Evolutionary conservation across 1,140 invertebrate genomes (phyloP), one percentile per base, ranked within the genome.

Genomic region (Aphidius ervi): DNA sequence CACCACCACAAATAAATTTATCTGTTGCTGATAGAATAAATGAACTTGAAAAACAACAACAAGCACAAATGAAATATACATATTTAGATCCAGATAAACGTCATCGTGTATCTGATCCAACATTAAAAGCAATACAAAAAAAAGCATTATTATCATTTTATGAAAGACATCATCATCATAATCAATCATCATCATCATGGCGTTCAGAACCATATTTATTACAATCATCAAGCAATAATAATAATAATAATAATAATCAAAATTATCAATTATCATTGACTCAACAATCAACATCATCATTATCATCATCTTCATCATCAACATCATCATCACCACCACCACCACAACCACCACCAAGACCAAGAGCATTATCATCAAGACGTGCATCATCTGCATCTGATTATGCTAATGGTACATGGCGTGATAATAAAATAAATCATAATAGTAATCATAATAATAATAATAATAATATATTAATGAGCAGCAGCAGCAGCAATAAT

Each of bases 91-190:
- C 88, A 0, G 87, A 87, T n/a, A 91, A 91, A 72, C 87, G 86
- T 54, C 86, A 87, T 65, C 82, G 84, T 63, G 83, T 91, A 23
- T 85, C 88, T 1, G 90, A 91, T 71, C 85, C 88, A 4, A 89
- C 91, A 0, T 71, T 94, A 1, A 94, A 94, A 74, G 90, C 89
- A 0, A 89, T 93, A 41, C 92, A 94, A 68, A 93, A 94, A 74
- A 91, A 93, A 69, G 92, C 92, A 0, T 76, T 95, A 3, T 77
- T 93, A 37, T 91, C 90, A 1, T 94, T 91, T 64, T 93, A 93
- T 74, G 91, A 93, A 68, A 81, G 90, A 43, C 90, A 93, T 67
- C 85, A 87, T 54, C 79, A 82, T 57, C 81, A 76, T 16, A 16
- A 16, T 16, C 16, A 16, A 16, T 16, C 16, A 16, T 16, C 16